Base-by-base conservation (phyloP, 2,888 invertebrate species). In the Hyposoter dolosus region DNA sequence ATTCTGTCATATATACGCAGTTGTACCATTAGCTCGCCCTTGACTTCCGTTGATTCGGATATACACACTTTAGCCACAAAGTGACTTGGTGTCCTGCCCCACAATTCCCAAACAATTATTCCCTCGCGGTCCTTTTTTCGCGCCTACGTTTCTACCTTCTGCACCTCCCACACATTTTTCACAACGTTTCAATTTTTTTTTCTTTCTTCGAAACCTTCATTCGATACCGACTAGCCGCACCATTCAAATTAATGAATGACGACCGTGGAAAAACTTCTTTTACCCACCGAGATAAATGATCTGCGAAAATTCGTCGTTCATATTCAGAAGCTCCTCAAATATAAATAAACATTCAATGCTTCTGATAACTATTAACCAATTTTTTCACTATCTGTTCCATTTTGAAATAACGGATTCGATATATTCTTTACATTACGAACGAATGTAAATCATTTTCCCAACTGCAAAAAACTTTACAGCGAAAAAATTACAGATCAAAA, bases 1-100 rank as follows among this genome's bases (percentile, higher is more conserved):
- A 47, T 40, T 19, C 10, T 40, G 35, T 77, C 66, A 23, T 66
- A 43, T 66, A 77, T 40, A 40, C 40, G 10, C 65, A 35, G 53
- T 68, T 45, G 32, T 78, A 66, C 23, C 72, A 56, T 66, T 60
- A 68, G 65, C 15, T 75, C 43, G 23, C 75, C 45, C 47, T 65
- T 71, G 56, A 40, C 50, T n/a, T 15, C 71, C n/a, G 60, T 47
- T 82, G 28, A 35, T 35, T 69, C 68, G 28, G 5, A 32, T 32
- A 63, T 71, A 80, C 80, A 80, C 80, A 23, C 63, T 81, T 12
- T 63, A 81, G 78, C 86, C 86, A 81, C 84, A 84, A 84, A 88
- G 83, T 86, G 28, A 86, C 84, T 86, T 72, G 78, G 63, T 79
- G 63, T 60, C 40, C 84, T 68, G n/a, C 74, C 28, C 60, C 45